Base-by-base conservation (phyloP, 1,140 invertebrate genomes). In the Dryas iulia region DNA sequence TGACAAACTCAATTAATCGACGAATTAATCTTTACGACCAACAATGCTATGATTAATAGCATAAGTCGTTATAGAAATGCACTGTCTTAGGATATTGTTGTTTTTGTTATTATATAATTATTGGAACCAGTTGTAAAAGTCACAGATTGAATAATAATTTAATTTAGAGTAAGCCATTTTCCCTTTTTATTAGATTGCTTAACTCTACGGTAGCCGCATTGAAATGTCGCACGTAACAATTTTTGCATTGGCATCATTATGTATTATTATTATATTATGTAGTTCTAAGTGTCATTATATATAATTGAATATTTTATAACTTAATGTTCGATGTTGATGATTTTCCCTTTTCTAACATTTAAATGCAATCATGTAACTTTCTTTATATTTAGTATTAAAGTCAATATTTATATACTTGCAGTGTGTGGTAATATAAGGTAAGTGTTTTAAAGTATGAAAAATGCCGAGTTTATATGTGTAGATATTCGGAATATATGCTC, bases 1-100 rank as follows among this genome's bases (percentile, higher is more conserved):
- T 80, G 78, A 83, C 81, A 79, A 78, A 73, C 79, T 71, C 71
- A 82, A 82, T 82, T 83, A 87, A 90, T 84, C 78, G 77, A 84
- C 72, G 68, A 84, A 80, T 82, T 83, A 84, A 84, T 85, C 78
- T 80, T 64, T 75, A 77, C 53, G 28, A 68, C 53, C 66, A 58
- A 69, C 77, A 80, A 82, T 76, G 79, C 65, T 74, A 39, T 54
- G 66, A 67, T 60, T 54, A 52, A 67, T 67, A 18, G 39, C 66
- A 63, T 25, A 28, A 59, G 59, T 14, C 10, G 7, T 23, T 28
- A 31, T 28, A 11, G 59, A 56, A 58, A 58, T 26, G 28, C 25
- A 24, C 60, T 35, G 59, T 68, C 18, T 14, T 39, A 21, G 52
- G 24, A 62, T 39, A 39, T 25, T 26, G 33, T 47, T n/a, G 23